Percentiles rank a stretch among this genome's conserved stretches.
Conservation (phyloP, 2,797 vertebrate genomes). For the Myotis planiceps region DNA sequence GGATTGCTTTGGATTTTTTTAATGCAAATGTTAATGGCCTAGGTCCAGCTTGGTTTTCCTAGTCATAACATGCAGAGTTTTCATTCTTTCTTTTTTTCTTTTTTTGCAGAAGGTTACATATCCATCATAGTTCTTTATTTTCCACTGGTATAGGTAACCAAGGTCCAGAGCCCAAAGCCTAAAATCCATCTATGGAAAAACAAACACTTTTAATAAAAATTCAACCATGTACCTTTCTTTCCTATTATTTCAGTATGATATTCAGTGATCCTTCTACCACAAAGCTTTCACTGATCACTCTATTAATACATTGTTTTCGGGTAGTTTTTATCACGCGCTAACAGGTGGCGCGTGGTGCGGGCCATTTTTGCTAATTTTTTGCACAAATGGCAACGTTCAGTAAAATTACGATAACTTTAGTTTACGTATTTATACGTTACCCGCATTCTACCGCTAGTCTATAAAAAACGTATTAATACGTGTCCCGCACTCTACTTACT, state of each 20-base stretch:
- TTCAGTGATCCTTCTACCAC: background rate
- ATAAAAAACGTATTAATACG: no score
- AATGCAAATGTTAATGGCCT: background rate
- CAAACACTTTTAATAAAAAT: conserved; percentile 9
- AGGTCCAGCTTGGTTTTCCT: background rate
- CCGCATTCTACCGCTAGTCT: no score
- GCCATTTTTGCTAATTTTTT: no score
- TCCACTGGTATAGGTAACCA: background rate
- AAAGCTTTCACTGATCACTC: background rate
- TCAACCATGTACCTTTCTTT: background rate
- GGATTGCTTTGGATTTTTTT: background rate
- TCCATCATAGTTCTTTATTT: conserved; percentile 30
- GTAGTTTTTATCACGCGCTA: no score
- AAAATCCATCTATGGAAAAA: conserved; percentile 13
- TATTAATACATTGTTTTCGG: no score
- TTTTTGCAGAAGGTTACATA: background rate
- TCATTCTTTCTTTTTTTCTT: background rate
- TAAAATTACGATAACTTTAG: no score
- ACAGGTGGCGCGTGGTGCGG: no score
- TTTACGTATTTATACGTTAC: no score
- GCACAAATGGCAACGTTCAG: no score
- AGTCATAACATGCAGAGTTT: background rate
- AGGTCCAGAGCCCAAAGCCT: background rate
- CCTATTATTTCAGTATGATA: background rate
- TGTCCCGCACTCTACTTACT: no score